phyloP scores from a whole-genome alignment of 2,797 vertebrate genomes.

The Poecile montanus region DNA sequence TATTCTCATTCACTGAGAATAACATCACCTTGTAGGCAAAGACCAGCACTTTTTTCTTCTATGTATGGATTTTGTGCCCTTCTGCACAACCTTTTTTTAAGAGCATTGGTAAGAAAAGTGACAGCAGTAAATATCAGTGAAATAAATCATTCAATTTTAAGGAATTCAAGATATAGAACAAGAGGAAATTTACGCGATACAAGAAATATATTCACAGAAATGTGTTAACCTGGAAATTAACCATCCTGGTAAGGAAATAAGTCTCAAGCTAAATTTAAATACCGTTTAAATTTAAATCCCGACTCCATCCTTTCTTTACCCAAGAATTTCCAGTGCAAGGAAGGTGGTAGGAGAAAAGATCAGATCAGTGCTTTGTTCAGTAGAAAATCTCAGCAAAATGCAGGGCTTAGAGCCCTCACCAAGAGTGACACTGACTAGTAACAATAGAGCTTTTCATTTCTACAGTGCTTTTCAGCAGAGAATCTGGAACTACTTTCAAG shows the following conservation, averaged over 20 bases:
- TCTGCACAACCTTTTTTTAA: slow-evolving; percentile 8
- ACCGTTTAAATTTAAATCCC: background rate
- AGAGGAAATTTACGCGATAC: background rate
- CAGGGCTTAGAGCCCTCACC: background rate
- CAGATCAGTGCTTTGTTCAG: background rate
- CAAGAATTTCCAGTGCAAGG: background rate
- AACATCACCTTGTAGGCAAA: slow-evolving; percentile 15
- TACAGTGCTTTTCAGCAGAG: background rate
- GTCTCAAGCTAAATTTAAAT: background rate
- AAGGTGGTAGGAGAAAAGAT: background rate
- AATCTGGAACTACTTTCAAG: background rate
- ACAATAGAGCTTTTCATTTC: background rate
- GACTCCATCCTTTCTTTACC: background rate
- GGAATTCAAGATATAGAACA: background rate
- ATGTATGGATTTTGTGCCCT: slow-evolving; percentile 36
- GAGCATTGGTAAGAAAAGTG: slow-evolving; percentile 1
- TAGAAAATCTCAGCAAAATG: background rate
- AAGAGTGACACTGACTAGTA: background rate
- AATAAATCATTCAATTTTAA: slow-evolving; percentile 24
- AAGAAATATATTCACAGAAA: slow-evolving; percentile 11
- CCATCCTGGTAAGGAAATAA: background rate
- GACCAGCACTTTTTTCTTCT: background rate
- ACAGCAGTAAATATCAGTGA: slow-evolving; percentile 31
- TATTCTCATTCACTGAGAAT: slow-evolving; percentile 21
- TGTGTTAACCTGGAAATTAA: background rate